Base-by-base conservation (phyloP, 2,113 vertebrate genomes). In the Spizaetus ornatus region DNA sequence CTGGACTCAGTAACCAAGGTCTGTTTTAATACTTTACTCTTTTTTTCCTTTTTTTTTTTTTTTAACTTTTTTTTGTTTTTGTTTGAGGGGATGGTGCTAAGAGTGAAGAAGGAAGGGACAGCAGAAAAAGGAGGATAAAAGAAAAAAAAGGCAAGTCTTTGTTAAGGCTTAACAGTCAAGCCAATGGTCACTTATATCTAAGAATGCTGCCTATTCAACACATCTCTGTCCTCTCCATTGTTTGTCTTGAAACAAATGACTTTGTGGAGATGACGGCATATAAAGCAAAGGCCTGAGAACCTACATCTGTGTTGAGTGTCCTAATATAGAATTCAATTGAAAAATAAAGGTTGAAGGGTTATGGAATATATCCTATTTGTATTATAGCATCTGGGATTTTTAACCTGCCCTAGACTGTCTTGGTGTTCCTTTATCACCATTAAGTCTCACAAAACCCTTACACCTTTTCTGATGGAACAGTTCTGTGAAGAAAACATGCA, bases 61-160 rank as follows among this genome's bases (percentile, higher is more conserved):
- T 50, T 40, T 23, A 26, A 50, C 23, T 36, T 18, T 6, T 9
- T 11, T 22, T 6, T 21, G 4, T 38, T 8, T 22, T 6, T 11
- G 7, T 3, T 31, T n/a, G 6, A 31, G 20, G 11, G 13, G 9
- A 50, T 4, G 3, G 8, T 42, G 22, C 2, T 1, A 65, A 71
- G 36, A 20, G 16, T 45, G 18, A 85, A 55, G 55, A 77, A 50
- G 18, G 10, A 36, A 78, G 17, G 6, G 10, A 27, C 36, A 80
- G 16, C 11, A 86, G 29, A 77, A 83, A 83, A 18, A 78, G 13
- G 34, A 55, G 38, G 9, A 63, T 23, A 63, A 79, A 36, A 40
- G 8, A 22, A 61, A n/a, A 73, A 42, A 40, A 47, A 22, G 13
- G 16, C 25, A 83, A 10, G 6, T 38, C 12, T 45, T n/a, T 77